Conservation (phyloP, 2,797 vertebrate species). For the Rousettus madagascariensis region DNA sequence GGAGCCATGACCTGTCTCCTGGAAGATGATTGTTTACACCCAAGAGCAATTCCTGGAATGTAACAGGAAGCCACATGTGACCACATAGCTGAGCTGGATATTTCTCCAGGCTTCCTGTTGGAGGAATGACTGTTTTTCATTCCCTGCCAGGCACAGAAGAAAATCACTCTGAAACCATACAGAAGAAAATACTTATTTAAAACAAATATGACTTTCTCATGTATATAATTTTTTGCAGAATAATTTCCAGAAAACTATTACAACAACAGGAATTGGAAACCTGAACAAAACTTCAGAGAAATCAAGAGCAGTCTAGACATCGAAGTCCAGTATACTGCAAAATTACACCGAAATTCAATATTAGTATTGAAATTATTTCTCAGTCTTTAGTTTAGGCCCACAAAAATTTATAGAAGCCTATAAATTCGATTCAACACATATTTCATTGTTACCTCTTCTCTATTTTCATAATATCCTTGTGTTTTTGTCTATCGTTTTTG, state of each 20-base stretch:
- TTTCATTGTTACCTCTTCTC: background rate
- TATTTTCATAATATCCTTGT: background rate
- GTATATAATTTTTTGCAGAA: background rate
- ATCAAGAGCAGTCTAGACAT: background rate
- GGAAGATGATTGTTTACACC: constrained; percentile 47
- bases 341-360: constrained; percentile 17
- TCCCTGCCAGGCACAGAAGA: constrained; percentile 56
- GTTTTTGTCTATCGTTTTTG: background rate
- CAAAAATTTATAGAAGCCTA: background rate
- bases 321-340: background rate
- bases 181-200: constrained; percentile 49
- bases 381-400: background rate
- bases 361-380: background rate
- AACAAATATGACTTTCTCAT: background rate
- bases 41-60: constrained; percentile 68
- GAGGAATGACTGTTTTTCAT: constrained; percentile 66
- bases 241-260: background rate
- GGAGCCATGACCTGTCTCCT: constrained; percentile 18
- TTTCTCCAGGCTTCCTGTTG: constrained; percentile 76
- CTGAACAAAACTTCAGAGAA: constrained; percentile 22
- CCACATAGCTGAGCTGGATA: constrained; percentile 56
- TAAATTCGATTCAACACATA: background rate
- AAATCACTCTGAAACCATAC: constrained; percentile 62
- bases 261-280: background rate
- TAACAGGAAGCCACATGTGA: constrained; percentile 59